phyloP scores from a whole-genome alignment of 2,888 invertebrate genomes.

The Drosophila tanythrix region DNA sequence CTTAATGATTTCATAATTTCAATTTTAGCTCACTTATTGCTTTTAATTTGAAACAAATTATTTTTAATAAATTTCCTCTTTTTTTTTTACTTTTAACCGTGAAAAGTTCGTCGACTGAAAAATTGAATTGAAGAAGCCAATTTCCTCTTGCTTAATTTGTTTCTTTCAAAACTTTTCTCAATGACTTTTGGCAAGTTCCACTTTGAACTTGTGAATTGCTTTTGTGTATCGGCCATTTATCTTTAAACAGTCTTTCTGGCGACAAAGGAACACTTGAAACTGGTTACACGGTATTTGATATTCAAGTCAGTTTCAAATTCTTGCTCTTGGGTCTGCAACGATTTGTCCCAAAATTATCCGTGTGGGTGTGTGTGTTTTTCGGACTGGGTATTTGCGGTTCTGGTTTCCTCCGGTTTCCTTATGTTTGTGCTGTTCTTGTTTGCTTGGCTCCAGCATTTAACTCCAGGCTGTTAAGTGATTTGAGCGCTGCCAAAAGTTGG shows the following conservation, averaged over 20 bases:
- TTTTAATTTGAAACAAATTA: background rate
- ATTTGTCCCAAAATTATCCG: conserved; percentile 9
- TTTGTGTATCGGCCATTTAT: background rate
- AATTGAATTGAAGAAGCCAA: background rate
- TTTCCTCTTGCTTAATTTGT: background rate
- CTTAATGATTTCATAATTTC: background rate
- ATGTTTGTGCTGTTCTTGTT: conserved; percentile 29
- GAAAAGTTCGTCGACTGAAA: background rate
- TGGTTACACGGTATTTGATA: conserved; percentile 10
- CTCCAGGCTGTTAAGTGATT: conserved; percentile 56
- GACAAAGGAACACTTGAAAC: background rate
- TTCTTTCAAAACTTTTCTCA: background rate
- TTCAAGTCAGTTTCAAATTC: background rate
- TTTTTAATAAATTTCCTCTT: background rate
- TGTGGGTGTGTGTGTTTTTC: conserved; percentile 4
- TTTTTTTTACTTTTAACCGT: background rate
- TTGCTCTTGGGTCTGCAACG: background rate
- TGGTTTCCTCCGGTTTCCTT: conserved; percentile 15
- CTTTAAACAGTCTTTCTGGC: background rate
- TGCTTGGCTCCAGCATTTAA: conserved; percentile 25
- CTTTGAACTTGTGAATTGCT: background rate
- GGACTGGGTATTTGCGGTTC: conserved; percentile 32
- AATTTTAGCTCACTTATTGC: background rate
- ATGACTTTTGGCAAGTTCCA: background rate
- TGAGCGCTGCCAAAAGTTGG: conserved; percentile 51